These are phyloP conservation scores for Bombus pyrosoma DNA, from an alignment of 1,140 invertebrate species.

Conservation along the genomic window DNA sequence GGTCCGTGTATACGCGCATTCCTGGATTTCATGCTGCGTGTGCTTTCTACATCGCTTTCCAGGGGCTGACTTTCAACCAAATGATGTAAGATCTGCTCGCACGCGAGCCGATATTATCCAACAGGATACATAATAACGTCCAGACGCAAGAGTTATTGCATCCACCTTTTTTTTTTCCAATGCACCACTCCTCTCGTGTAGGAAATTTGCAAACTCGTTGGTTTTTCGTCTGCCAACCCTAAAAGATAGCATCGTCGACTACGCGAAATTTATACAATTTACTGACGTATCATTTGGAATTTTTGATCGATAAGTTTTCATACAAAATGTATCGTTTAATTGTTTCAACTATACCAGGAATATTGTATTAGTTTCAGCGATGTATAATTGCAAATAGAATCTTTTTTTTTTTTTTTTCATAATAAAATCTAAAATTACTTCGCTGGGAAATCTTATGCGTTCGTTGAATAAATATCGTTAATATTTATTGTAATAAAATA, in stretches of 20 bases:
- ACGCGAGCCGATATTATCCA: conserved; percentile 56
- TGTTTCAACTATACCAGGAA: too few relatives aligned
- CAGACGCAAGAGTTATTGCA: conserved; percentile 27
- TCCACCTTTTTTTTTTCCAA: neutral
- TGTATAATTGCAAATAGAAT: neutral
- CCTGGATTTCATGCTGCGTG: conserved; percentile 37
- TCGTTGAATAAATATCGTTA: too few relatives aligned
- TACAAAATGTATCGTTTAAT: neutral
- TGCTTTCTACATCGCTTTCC: conserved; percentile 12
- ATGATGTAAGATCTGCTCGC: conserved; percentile 42
- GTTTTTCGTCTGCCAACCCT: neutral
- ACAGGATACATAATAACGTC: conserved; percentile 41
- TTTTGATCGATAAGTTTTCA: too few relatives aligned
- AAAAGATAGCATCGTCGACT: neutral
- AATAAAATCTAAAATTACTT: neutral
- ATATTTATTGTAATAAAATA: too few relatives aligned
- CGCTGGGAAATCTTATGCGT: neutral
- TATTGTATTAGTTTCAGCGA: too few relatives aligned
- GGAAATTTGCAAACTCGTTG: neutral
- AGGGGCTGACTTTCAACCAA: conserved; percentile 29
- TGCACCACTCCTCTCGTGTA: neutral
- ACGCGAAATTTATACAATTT: neutral
- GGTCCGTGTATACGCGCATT: conserved; percentile 1
- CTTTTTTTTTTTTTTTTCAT: too few relatives aligned
- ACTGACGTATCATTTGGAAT: too few relatives aligned